Base-by-base conservation (phyloP, 2,888 invertebrate genomes). In the Epicampocera succincta region DNA sequence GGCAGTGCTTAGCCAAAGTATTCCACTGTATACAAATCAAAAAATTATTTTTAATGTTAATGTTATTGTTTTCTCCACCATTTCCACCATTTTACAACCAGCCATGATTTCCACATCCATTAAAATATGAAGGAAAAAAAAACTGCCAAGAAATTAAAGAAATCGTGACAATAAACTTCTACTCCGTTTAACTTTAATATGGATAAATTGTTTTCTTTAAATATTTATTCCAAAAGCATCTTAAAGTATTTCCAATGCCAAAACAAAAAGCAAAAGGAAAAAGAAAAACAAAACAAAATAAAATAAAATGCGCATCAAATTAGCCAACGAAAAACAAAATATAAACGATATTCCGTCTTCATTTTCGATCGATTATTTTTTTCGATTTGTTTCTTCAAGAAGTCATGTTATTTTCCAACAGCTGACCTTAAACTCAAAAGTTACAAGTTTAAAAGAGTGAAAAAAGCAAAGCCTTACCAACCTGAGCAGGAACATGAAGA, bases 151-250 rank as follows among this genome's bases (percentile, higher is more conserved):
- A 75, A 82, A 71, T 78, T 75, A 71, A 54, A 44, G 33, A 82
- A 82, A 78, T 82, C 82, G 82, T 82, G 82, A 82, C 82, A 78
- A 4, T 63, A 46, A 75, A 66, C 66, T 52, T 66, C 40, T 75
- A 60, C 44, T 42, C 48, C 29, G 13, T 65, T 74, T 65, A 76
- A 68, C 61, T 81, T 76, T 33, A 76, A 76, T 74, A 79, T 66
- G 54, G 38, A 63, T 44, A 52, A 52, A 61, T 8, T 60, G 21
- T 44, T 50, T 42, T 29, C 33, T 15, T 48, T 11, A 6, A 63
- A 63, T 33, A 48, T 12, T 6, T 29, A 33, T 63, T 46, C 38
- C 29, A 8, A 13, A 25, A 12, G 40, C 33, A 66, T n/a, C 15
- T 29, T 29, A 44, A 33, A 56, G 56, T 44, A 69, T 56, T 54